Evolutionary conservation across 2,888 invertebrate species (phyloP).

Genomic region (Drosophila kuntzei): DNA sequence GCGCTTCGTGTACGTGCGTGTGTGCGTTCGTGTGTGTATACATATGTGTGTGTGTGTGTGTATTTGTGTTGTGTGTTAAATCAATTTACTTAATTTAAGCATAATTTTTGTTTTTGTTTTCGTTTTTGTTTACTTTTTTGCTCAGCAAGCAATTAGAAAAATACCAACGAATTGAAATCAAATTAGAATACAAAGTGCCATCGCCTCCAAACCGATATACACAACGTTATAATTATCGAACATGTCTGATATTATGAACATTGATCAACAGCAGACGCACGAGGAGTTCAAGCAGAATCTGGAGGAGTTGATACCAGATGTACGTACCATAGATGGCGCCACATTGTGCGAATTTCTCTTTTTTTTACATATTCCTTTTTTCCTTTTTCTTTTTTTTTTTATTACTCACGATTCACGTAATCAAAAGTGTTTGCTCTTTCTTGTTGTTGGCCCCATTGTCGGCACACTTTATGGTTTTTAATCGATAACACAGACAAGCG

Average conservation of each 20-base stretch:
- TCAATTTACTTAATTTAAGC: constrained; percentile 51
- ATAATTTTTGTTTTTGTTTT: constrained; percentile 43
- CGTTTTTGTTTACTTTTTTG: constrained; percentile 53
- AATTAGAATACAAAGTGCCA: constrained; percentile 25
- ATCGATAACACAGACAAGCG: constrained; percentile 69
- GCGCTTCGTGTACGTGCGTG: background rate
- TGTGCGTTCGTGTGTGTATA: constrained; percentile 7
- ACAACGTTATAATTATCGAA: constrained; percentile 26
- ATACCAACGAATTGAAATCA: constrained; percentile 20
- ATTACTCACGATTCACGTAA: constrained; percentile 71
- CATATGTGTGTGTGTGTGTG: background rate
- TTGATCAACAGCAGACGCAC: constrained; percentile 79
- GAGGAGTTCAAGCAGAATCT: constrained; percentile 81
- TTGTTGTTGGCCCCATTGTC: constrained; percentile 36
- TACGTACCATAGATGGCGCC: constrained; percentile 64
- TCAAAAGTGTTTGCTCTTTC: constrained; percentile 52
- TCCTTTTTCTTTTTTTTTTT: constrained; percentile 18
- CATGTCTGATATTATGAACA: constrained; percentile 83
- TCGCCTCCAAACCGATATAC: constrained; percentile 4
- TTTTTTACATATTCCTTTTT: constrained; percentile 2
- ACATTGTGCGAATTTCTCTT: background rate
- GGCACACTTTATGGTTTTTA: constrained; percentile 64
- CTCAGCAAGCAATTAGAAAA: constrained; percentile 34
- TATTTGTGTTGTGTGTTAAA: constrained; percentile 35
- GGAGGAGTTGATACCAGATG: constrained; percentile 82